Conservation (phyloP, 2,113 vertebrate species). For the Mustela lutreola region DNA sequence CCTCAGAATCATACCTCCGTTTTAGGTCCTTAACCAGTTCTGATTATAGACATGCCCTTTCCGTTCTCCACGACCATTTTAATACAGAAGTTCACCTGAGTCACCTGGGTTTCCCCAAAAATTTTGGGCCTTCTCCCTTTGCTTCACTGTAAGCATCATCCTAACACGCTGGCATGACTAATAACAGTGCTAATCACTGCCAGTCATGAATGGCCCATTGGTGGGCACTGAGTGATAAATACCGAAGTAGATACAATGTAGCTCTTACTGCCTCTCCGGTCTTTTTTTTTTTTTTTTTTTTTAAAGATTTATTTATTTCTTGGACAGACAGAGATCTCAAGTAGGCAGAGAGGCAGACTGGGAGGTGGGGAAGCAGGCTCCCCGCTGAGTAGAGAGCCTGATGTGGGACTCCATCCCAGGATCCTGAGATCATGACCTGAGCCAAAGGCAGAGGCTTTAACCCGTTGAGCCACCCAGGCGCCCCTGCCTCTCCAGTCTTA, state of each 20-base stretch:
- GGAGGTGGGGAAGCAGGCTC: too few species aligned
- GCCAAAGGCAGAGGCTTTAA: too few species aligned
- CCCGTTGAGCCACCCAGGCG: too few species aligned
- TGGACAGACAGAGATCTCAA: too few species aligned
- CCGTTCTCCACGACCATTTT: background rate
- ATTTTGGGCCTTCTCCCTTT: background rate
- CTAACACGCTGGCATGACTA: background rate
- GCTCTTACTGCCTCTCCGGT: rapidly evolving
- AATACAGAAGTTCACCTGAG: too few species aligned
- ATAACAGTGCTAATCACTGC: background rate
- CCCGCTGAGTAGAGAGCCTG: too few species aligned
- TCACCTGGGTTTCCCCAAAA: background rate
- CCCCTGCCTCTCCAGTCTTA: too few species aligned
- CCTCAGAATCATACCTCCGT: background rate
- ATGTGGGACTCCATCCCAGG: too few species aligned
- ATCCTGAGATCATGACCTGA: too few species aligned
- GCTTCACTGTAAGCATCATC: background rate
- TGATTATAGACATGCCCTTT: background rate
- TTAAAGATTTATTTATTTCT: too few species aligned
- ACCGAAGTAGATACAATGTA: rapidly evolving
- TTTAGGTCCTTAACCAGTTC: background rate
- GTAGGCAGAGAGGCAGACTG: too few species aligned
- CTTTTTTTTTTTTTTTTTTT: too few species aligned
- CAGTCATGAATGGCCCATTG: background rate
- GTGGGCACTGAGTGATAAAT: background rate